Conservation (phyloP, 2,888 invertebrate species). For the Artemia sp. region DNA sequence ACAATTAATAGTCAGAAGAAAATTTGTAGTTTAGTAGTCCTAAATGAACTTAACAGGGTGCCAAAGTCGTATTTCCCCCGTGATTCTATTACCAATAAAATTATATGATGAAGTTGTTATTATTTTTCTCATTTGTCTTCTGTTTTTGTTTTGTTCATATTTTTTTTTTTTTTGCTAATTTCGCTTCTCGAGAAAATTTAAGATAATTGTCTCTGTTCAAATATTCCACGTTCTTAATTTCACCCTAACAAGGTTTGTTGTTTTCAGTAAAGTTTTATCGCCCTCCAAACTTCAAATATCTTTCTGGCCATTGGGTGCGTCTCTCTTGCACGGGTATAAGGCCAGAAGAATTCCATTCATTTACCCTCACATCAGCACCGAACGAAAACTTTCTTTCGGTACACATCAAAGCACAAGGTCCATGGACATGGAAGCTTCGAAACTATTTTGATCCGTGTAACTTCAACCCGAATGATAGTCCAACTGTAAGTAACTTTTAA, state of each 20-base stretch:
- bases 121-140: no score
- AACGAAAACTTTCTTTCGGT: constrained; percentile 87
- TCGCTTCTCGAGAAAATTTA: no score
- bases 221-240: no score
- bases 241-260: constrained; percentile 17
- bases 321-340: constrained; percentile 76
- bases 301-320: constrained; percentile 86
- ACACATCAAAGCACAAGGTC: constrained; percentile 79
- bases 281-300: constrained; percentile 81
- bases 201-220: no score
- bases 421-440: constrained; percentile 92
- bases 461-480: constrained; percentile 57
- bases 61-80: no score
- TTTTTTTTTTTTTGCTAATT: no score
- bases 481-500: constrained; percentile 38
- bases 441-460: constrained; percentile 88
- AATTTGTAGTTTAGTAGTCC: no score
- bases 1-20: no score
- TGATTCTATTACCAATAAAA: no score
- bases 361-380: constrained; percentile 85
- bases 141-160: no score
- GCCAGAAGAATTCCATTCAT: constrained; percentile 80
- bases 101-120: no score
- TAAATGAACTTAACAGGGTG: no score
- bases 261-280: constrained; percentile 61